Conservation (phyloP, 2,113 vertebrate species). For the Equus quagga region DNA sequence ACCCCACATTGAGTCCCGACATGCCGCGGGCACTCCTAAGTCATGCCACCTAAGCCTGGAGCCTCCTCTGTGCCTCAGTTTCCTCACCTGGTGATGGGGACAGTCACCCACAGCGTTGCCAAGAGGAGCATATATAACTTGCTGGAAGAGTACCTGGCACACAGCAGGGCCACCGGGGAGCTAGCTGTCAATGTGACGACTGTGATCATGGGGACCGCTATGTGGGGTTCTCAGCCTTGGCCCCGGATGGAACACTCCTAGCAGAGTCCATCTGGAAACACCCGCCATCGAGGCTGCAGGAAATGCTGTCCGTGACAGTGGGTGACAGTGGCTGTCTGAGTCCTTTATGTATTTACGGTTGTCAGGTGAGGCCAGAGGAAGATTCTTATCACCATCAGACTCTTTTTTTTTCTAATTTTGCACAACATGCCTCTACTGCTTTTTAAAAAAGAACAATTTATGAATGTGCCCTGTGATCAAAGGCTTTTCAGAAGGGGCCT, state of each 20-base stretch:
- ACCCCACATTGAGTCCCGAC: not conserved
- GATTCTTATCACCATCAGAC: not conserved
- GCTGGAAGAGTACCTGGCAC: not conserved
- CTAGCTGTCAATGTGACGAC: accelerated
- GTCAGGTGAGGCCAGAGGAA: accelerated
- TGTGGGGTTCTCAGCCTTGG: accelerated
- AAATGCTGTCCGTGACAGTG: accelerated
- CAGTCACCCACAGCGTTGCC: not conserved
- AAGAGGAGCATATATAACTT: accelerated
- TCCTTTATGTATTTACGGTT: accelerated
- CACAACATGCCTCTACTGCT: not conserved
- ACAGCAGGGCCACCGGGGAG: accelerated
- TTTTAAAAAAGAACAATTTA: not conserved
- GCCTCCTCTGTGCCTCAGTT: not conserved
- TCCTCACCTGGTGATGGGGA: not conserved
- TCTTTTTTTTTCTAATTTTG: not conserved
- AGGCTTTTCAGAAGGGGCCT: not conserved
- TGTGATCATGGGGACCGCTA: accelerated
- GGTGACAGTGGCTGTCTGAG: not conserved
- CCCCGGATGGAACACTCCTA: accelerated
- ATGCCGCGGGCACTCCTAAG: accelerated
- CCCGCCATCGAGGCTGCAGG: accelerated
- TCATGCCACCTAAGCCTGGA: not conserved
- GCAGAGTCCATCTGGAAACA: not conserved
- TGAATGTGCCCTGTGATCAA: accelerated